Percentiles rank a stretch among this genome's conserved stretches.
These are phyloP conservation scores for Phylloscopus trochilus DNA, from an alignment of 2,113 vertebrate genomes.

Conservation along the genomic window DNA sequence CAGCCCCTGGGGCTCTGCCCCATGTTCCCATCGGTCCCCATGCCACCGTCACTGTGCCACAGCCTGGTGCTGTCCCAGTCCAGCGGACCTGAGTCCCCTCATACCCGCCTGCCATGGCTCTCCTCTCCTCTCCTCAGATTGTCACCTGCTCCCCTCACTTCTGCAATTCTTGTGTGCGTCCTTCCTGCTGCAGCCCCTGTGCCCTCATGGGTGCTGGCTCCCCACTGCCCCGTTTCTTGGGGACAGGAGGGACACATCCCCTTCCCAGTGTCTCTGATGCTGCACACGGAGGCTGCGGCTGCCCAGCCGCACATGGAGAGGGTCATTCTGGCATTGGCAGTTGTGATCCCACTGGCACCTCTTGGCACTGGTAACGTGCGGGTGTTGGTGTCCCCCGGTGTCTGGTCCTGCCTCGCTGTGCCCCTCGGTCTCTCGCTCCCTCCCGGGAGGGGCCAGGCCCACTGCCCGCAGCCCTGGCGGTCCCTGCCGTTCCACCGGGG, in stretches of 20 bases:
- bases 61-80: background rate
- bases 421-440: background rate
- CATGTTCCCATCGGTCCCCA: rapidly evolving
- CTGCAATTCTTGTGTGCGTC: rapidly evolving
- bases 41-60: rapidly evolving
- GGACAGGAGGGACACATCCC: background rate
- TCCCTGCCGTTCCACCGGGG: too few relatives aligned
- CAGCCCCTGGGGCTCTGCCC: background rate
- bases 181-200: background rate
- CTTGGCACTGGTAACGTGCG: background rate
- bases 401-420: background rate
- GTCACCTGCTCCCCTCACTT: background rate
- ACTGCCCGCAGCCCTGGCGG: background rate
- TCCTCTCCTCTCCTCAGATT: too few relatives aligned
- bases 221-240: background rate
- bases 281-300: background rate
- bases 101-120: too few relatives aligned
- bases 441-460: background rate
- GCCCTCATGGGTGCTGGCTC: background rate
- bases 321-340: background rate
- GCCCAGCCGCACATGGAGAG: background rate
- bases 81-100: background rate
- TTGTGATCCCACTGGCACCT: background rate
- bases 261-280: background rate
- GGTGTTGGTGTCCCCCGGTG: background rate